phyloP scores from a whole-genome alignment of 1,140 invertebrate genomes.

The Paracyclopina nana region DNA sequence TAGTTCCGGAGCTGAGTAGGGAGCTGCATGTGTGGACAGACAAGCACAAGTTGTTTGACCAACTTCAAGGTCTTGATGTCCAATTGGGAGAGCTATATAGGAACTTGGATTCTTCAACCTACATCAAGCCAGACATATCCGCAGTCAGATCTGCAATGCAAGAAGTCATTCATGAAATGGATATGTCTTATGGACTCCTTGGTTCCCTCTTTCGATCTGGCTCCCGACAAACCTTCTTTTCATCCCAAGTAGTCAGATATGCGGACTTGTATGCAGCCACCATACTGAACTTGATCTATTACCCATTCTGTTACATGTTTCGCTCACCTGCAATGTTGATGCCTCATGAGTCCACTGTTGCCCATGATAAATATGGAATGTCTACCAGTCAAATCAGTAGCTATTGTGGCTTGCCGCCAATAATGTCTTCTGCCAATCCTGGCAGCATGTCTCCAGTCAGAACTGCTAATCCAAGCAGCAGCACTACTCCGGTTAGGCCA shows the following conservation, averaged over 20 bases:
- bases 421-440: background rate
- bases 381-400: background rate
- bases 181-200: conserved; percentile 90
- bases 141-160: conserved; percentile 60
- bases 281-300: conserved; percentile 90
- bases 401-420: background rate
- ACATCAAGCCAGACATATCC: conserved; percentile 81
- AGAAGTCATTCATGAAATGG: conserved; percentile 94
- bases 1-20: conserved; percentile 90
- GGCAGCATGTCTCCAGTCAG: background rate
- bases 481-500: background rate
- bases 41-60: conserved; percentile 77
- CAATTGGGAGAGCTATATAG: conserved; percentile 84
- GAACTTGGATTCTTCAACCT: conserved; percentile 82
- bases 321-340: conserved; percentile 35
- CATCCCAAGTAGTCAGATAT: conserved; percentile 68
- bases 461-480: background rate
- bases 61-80: conserved; percentile 70
- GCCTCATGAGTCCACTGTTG: conserved; percentile 93
- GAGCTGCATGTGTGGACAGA: conserved; percentile 96
- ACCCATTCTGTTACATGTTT: conserved; percentile 97
- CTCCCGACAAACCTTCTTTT: conserved; percentile 94
- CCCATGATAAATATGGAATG: conserved; percentile 48
- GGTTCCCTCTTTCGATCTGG: conserved; percentile 88
- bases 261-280: conserved; percentile 92